Percentiles rank a stretch among this genome's conserved stretches.
Conservation (phyloP, 2,113 vertebrate genomes). For the Mastomys coucha region DNA sequence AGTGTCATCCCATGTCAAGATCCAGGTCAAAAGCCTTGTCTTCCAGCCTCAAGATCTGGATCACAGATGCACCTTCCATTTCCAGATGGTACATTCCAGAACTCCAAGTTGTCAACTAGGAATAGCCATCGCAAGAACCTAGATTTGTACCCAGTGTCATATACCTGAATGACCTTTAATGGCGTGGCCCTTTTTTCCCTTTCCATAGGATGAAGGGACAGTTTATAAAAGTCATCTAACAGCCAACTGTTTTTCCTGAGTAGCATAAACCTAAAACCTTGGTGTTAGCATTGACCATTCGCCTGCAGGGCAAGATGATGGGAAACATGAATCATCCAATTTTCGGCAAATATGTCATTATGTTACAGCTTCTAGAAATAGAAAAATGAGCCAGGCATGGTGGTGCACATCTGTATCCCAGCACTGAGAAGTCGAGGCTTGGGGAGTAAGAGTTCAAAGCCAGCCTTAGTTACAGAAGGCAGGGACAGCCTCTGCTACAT, state of each 20-base stretch:
- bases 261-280: background rate
- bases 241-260: background rate
- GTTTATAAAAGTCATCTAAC: background rate
- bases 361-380: slow-evolving; percentile 31
- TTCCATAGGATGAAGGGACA: background rate
- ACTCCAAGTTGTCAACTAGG: no score
- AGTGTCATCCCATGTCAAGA: no score
- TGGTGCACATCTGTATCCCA: background rate
- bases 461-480: background rate
- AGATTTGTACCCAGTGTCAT: background rate
- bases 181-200: background rate
- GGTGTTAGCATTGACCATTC: background rate
- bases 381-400: background rate
- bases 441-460: background rate
- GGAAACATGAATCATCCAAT: background rate
- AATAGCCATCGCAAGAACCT: background rate
- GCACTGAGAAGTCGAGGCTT: background rate
- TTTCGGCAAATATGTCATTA: background rate
- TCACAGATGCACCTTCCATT: no score
- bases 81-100: no score
- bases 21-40: no score
- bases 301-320: background rate
- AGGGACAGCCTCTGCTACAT: background rate
- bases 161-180: background rate
- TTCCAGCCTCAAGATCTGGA: no score